These are phyloP conservation scores for Archilochus colubris DNA, from an alignment of 2,113 vertebrate genomes.

Conservation along the genomic window DNA sequence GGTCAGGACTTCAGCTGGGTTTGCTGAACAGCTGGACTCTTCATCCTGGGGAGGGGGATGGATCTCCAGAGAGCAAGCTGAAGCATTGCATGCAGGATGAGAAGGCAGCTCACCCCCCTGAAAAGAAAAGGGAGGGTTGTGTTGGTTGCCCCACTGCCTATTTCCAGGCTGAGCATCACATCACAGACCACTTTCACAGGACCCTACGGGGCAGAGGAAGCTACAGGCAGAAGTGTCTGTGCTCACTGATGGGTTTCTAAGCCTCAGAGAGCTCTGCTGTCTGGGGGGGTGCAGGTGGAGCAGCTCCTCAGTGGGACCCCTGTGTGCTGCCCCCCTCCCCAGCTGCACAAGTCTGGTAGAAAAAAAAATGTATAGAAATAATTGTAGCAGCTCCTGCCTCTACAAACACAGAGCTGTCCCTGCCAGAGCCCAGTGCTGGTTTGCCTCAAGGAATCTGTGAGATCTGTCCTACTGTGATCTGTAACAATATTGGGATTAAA, in stretches of 20 bases:
- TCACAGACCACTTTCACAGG: neutral
- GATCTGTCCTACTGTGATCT: conserved; percentile 58
- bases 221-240: neutral
- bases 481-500: conserved; percentile 70
- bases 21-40: neutral
- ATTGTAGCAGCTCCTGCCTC: neutral
- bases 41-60: rapidly evolving
- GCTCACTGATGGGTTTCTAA: neutral
- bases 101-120: neutral
- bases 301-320: neutral
- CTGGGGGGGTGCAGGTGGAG: neutral
- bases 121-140: neutral
- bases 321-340: neutral
- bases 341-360: neutral
- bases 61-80: neutral
- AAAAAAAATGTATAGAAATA: neutral
- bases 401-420: neutral
- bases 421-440: neutral
- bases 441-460: conserved; percentile 61
- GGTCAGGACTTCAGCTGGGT: neutral
- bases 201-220: neutral
- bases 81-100: rapidly evolving
- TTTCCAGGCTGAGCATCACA: neutral
- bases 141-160: neutral
- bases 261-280: neutral